These are phyloP conservation scores for Rhabdomys dilectus DNA, from an alignment of 2,113 vertebrate genomes.

Conservation along the genomic window DNA sequence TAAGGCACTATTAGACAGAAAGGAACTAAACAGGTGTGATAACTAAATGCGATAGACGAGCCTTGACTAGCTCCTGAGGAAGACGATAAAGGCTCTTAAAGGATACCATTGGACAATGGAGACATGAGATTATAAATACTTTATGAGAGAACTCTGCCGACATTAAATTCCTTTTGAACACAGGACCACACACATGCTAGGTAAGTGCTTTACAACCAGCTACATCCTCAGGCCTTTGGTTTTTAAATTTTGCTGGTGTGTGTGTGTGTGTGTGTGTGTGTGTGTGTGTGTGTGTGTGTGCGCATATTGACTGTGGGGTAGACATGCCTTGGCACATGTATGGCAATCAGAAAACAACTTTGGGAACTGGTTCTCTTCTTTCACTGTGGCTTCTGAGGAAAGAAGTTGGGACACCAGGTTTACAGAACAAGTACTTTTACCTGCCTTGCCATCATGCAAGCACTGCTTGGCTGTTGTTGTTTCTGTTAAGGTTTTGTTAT, in stretches of 20 bases:
- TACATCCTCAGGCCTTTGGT: background rate
- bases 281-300: background rate
- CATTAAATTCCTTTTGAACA: background rate
- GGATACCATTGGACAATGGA: background rate
- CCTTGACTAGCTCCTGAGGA: background rate
- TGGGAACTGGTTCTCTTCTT: background rate
- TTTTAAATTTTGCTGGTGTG: background rate
- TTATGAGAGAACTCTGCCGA: background rate
- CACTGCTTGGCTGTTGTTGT: background rate
- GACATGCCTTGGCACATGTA: background rate
- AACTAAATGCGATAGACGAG: background rate
- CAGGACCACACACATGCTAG: background rate
- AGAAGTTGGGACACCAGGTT: background rate
- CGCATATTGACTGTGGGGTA: background rate
- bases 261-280: background rate
- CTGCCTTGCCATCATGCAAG: background rate
- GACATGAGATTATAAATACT: background rate
- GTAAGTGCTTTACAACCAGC: background rate
- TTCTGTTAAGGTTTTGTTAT: background rate
- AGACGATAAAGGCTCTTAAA: slow-evolving; percentile 17
- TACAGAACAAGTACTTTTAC: background rate
- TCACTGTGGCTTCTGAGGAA: background rate
- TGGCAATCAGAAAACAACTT: background rate
- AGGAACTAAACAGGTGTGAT: background rate
- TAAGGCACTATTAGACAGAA: background rate